Percentiles rank a stretch among this genome's conserved stretches.
Conservation (phyloP, 2,888 invertebrate genomes). For the Tenthredo distinguenda region DNA sequence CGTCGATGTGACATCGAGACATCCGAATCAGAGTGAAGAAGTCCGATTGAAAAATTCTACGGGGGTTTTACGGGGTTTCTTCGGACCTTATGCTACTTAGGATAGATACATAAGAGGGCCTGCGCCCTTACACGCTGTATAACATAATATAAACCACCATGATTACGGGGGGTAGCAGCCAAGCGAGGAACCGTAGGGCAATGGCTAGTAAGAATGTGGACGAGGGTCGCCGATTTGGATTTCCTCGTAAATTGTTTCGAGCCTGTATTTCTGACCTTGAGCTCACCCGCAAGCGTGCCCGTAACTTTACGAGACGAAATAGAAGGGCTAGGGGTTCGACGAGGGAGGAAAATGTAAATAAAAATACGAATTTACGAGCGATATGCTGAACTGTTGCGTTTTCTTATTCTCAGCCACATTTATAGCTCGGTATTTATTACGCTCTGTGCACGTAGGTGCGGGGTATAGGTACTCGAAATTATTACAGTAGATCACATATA, state of each 20-base stretch:
- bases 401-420: conserved; percentile 3
- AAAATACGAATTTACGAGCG: neutral
- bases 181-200: neutral
- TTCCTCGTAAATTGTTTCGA: conserved; percentile 14
- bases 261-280: conserved; percentile 4
- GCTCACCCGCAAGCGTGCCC: neutral
- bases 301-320: conserved; percentile 4
- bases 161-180: neutral
- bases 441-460: neutral
- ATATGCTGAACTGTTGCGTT: neutral
- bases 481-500: neutral
- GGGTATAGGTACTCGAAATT: neutral
- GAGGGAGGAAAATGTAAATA: neutral
- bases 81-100: neutral
- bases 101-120: neutral
- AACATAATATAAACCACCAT: neutral
- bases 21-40: neutral
- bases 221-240: conserved; percentile 5
- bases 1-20: neutral
- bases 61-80: neutral
- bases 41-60: too few relatives aligned
- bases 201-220: neutral
- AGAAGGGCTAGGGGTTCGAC: neutral
- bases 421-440: neutral
- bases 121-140: neutral